Conservation (phyloP, 2,797 vertebrate genomes). For the Trichosurus vulpecula region DNA sequence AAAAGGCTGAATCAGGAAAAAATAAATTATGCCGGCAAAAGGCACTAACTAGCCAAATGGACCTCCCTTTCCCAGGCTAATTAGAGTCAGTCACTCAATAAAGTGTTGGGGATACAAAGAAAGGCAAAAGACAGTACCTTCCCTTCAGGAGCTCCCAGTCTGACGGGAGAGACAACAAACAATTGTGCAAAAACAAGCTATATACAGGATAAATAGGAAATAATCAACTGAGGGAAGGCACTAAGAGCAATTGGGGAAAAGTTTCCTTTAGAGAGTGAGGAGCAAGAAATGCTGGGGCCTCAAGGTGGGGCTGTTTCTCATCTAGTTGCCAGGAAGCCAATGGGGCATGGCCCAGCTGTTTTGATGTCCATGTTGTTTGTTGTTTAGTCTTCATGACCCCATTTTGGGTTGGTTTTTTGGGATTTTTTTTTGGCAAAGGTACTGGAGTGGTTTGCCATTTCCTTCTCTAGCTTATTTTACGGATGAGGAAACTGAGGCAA, state of each 20-base stretch:
- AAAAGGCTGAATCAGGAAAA: neutral
- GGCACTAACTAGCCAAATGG: neutral
- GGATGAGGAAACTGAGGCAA: neutral
- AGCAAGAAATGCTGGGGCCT: too few relatives aligned
- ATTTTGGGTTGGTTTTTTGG: too few relatives aligned
- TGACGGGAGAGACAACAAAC: neutral
- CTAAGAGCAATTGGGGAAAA: too few relatives aligned
- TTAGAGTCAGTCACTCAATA: neutral
- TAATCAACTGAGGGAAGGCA: neutral
- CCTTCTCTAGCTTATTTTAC: neutral
- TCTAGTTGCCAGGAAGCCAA: neutral
- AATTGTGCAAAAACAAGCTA: neutral
- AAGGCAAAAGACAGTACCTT: neutral
- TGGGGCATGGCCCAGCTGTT: neutral
- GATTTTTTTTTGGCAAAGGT: neutral
- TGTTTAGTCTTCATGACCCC: neutral
- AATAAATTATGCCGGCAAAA: neutral
- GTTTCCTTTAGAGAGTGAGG: too few relatives aligned
- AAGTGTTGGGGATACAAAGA: neutral
- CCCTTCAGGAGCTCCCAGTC: neutral
- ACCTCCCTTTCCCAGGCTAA: neutral
- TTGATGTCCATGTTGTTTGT: neutral
- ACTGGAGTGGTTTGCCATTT: neutral
- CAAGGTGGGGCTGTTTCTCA: neutral
- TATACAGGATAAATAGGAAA: neutral